Evolutionary conservation across 2,113 vertebrate species (phyloP).

Genomic region (Sterna hirundo): DNA sequence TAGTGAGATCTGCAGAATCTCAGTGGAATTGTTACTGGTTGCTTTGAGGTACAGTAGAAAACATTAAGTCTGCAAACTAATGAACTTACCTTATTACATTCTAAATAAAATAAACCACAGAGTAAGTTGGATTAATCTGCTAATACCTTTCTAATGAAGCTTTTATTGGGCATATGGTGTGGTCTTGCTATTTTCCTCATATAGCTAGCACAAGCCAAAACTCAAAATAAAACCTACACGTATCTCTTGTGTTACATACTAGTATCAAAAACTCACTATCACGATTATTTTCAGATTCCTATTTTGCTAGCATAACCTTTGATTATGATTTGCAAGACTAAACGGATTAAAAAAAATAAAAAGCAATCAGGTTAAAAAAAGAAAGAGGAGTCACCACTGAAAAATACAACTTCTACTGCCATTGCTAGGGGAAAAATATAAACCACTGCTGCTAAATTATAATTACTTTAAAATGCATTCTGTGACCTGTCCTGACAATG

Average conservation of each 20-base stretch:
- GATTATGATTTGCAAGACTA: neutral
- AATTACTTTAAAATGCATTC: neutral
- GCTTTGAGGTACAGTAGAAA: constrained; percentile 72
- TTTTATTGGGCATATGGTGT: constrained; percentile 73
- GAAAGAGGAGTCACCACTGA: neutral
- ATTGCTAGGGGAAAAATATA: neutral
- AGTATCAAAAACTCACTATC: neutral
- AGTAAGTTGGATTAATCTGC: constrained; percentile 69
- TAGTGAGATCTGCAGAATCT: constrained; percentile 66
- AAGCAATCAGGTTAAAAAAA: neutral
- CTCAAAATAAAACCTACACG: constrained; percentile 21
- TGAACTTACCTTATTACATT: constrained; percentile 74
- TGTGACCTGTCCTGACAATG: neutral
- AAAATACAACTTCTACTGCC: neutral
- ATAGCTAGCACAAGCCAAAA: constrained; percentile 28
- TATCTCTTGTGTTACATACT: neutral
- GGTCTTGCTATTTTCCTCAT: constrained; percentile 49
- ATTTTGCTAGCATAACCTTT: neutral
- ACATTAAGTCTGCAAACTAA: constrained; percentile 74
- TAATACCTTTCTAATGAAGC: constrained; percentile 78
- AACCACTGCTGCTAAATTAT: neutral
- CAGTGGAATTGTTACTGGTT: constrained; percentile 73
- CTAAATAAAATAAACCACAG: constrained; percentile 72
- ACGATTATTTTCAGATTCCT: constrained; percentile 6
- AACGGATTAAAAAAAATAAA: neutral